Percentiles rank a stretch among this genome's conserved stretches.
These are phyloP conservation scores for Cyclargus thomasi DNA, from an alignment of 1,140 invertebrate genomes.

Conservation along the genomic window DNA sequence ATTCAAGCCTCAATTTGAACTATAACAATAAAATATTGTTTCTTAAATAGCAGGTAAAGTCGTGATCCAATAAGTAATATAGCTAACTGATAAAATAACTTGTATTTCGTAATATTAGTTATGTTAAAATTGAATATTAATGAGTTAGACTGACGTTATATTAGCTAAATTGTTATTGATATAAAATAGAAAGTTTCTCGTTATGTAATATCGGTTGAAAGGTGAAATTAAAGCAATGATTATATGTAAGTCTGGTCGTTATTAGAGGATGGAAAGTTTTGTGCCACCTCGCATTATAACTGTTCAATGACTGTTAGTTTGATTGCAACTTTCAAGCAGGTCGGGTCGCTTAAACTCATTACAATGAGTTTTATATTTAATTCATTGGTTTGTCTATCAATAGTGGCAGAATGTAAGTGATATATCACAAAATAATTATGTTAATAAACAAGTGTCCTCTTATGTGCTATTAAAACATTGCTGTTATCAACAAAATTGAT, in stretches of 20 bases:
- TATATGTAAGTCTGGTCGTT: slow-evolving; percentile 42
- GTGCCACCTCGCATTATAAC: slow-evolving; percentile 24
- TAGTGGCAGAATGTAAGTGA: slow-evolving; percentile 48
- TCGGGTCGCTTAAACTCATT: slow-evolving; percentile 1
- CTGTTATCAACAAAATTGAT: too few relatives aligned
- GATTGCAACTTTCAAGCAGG: slow-evolving; percentile 17
- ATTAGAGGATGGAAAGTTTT: slow-evolving; percentile 50
- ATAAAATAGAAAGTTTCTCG: slow-evolving; percentile 52
- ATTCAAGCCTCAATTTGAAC: neutral
- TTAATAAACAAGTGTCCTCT: neutral
- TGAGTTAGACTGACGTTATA: slow-evolving; percentile 6
- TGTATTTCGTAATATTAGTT: neutral
- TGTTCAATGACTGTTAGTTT: slow-evolving; percentile 35
- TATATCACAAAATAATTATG: neutral
- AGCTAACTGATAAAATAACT: neutral
- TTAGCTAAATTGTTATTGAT: slow-evolving; percentile 17
- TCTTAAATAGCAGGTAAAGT: neutral
- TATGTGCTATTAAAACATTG: too few relatives aligned
- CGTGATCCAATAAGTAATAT: neutral
- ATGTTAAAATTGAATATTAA: slow-evolving; percentile 6
- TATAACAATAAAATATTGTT: neutral
- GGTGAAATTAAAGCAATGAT: slow-evolving; percentile 63
- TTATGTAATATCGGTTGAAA: slow-evolving; percentile 63
- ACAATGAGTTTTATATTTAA: slow-evolving; percentile 51
- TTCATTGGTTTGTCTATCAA: slow-evolving; percentile 52